Percentiles rank a stretch among this genome's conserved stretches.
These are phyloP conservation scores for Ictalurus punctatus DNA, from an alignment of 2,113 vertebrate genomes.

Conservation along the genomic window DNA sequence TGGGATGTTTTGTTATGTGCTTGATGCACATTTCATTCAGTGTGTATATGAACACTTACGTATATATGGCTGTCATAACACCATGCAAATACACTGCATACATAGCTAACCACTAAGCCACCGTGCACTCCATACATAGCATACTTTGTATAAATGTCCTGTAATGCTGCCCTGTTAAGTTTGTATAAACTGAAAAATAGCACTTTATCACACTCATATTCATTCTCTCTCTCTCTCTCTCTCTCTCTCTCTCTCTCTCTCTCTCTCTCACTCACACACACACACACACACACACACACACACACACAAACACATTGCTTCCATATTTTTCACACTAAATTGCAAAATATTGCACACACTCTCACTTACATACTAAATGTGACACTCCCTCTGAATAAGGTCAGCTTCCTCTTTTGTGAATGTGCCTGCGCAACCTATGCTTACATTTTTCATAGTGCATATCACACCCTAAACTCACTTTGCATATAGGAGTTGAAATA, in stretches of 20 bases:
- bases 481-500: background rate
- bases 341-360: background rate
- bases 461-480: background rate
- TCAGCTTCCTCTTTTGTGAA: conserved; percentile 24
- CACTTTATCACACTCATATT: background rate
- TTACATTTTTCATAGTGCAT: conserved; percentile 2
- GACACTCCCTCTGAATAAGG: conserved; percentile 25
- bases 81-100: background rate
- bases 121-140: background rate
- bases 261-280: background rate
- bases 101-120: too few species aligned
- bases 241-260: background rate
- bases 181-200: background rate
- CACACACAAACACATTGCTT: background rate
- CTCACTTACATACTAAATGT: conserved; percentile 1
- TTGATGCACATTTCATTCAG: conserved; percentile 4
- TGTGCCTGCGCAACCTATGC: background rate
- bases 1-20: conserved; percentile 14
- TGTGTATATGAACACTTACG: background rate
- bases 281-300: background rate
- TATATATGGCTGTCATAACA: background rate
- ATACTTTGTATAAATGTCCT: background rate
- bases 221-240: background rate
- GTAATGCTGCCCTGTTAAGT: background rate
- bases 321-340: background rate